Conservation (phyloP, 2,113 vertebrate species). For the Numenius arquata region DNA sequence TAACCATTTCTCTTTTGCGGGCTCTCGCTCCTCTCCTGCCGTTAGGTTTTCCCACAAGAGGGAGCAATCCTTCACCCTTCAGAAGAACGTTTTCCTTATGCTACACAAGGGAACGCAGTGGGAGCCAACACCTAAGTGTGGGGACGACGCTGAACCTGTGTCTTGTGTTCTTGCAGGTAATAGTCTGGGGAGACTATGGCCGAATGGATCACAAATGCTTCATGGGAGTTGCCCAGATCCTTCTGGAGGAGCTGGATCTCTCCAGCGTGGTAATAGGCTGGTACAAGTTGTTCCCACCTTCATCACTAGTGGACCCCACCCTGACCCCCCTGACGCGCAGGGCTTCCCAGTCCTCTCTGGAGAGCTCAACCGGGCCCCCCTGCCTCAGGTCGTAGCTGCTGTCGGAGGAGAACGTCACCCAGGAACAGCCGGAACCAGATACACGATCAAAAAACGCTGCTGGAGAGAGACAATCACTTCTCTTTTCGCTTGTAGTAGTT, state of each 20-base stretch:
- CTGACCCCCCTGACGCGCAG: conserved; percentile 92
- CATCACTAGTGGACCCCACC: conserved; percentile 95
- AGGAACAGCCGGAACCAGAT: conserved; percentile 82
- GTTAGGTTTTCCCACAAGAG: background rate
- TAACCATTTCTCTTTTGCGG: background rate
- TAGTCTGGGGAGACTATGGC: conserved; percentile 98
- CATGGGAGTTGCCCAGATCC: conserved; percentile 98
- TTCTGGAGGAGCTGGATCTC: conserved; percentile 95
- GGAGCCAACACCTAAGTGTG: background rate
- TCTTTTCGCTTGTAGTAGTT: conserved; percentile 82
- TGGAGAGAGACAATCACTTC: conserved; percentile 98
- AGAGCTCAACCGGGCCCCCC: conserved; percentile 92
- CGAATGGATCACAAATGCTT: conserved; percentile 99
- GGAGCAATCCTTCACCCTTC: background rate
- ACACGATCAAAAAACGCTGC: conserved; percentile 87
- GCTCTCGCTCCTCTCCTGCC: background rate
- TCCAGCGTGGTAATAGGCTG: conserved; percentile 98
- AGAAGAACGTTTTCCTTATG: background rate
- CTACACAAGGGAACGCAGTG: background rate
- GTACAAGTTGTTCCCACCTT: conserved; percentile 98
- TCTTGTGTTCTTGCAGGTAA: conserved; percentile 81
- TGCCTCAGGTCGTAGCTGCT: conserved; percentile 86
- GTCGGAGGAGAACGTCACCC: conserved; percentile 66
- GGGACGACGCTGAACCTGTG: background rate
- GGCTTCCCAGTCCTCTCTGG: conserved; percentile 95